phyloP scores from a whole-genome alignment of 2,113 vertebrate genomes.

The Noturus placidus region DNA sequence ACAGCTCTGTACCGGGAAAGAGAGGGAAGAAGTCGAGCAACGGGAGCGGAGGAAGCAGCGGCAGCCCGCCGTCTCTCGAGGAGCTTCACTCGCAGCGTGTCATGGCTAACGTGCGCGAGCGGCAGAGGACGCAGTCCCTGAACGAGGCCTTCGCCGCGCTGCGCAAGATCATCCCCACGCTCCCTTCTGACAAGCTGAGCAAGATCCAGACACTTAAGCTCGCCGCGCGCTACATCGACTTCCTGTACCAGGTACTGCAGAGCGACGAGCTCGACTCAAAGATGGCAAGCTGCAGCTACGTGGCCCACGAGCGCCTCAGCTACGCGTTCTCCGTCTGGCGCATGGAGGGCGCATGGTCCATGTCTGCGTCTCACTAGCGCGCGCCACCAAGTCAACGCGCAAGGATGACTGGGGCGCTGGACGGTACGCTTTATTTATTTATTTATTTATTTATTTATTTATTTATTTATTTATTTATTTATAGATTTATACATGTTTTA shows the following conservation, averaged over 20 bases:
- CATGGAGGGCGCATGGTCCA: conserved; percentile 96
- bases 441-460: not conserved
- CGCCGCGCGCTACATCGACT: conserved; percentile 96
- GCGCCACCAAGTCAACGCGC: conserved; percentile 1
- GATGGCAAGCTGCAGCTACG: conserved; percentile 96
- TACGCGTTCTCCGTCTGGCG: conserved; percentile 99
- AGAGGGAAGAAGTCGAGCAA: conserved; percentile 83
- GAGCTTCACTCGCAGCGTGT: conserved; percentile 94
- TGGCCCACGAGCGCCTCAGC: conserved; percentile 95
- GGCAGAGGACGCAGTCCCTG: conserved; percentile 94
- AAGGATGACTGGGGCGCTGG: not conserved
- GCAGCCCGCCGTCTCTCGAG: conserved; percentile 87
- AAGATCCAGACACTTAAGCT: conserved; percentile 98
- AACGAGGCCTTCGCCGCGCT: conserved; percentile 95
- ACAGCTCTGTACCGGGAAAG: conserved; percentile 82
- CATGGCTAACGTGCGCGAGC: conserved; percentile 95
- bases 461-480: not conserved
- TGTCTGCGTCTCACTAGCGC: conserved; percentile 93
- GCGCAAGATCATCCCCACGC: conserved; percentile 95
- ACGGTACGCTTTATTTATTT: conserved; percentile 32
- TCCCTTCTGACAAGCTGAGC: conserved; percentile 97
- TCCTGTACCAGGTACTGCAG: conserved; percentile 95
- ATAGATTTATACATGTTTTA: not conserved
- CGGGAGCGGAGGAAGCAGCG: conserved; percentile 82
- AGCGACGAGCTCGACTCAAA: conserved; percentile 98